Conservation (phyloP, 2,888 invertebrate genomes). For the Napeogenes inachia region DNA sequence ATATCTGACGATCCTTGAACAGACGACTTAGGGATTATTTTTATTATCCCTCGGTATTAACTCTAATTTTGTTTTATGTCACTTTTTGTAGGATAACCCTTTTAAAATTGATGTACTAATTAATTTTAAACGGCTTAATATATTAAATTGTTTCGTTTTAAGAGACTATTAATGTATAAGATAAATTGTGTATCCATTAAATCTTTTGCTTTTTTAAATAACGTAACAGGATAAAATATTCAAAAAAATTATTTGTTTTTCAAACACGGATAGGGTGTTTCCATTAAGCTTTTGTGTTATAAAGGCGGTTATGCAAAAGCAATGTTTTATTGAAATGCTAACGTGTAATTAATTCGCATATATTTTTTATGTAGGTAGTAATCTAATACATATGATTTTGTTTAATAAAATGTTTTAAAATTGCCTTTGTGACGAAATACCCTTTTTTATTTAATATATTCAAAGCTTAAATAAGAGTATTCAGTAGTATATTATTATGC, state of each 20-base stretch:
- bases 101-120: no score
- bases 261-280: neutral
- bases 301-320: neutral
- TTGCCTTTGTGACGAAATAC: constrained; percentile 2
- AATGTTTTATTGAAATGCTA: neutral
- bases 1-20: constrained; percentile 38
- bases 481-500: no score
- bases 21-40: constrained; percentile 19
- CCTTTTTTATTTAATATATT: neutral
- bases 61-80: no score
- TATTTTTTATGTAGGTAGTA: neutral
- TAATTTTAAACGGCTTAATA: no score
- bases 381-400: constrained; percentile 1
- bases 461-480: no score
- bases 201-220: no score
- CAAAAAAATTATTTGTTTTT: neutral
- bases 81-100: no score
- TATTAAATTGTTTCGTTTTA: no score
- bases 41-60: no score
- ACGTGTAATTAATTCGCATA: neutral
- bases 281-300: neutral
- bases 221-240: neutral
- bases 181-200: no score
- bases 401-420: neutral
- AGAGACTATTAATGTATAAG: no score